Conservation (phyloP, 92 coral and sea anemone species). For the Phenganax marumi region DNA sequence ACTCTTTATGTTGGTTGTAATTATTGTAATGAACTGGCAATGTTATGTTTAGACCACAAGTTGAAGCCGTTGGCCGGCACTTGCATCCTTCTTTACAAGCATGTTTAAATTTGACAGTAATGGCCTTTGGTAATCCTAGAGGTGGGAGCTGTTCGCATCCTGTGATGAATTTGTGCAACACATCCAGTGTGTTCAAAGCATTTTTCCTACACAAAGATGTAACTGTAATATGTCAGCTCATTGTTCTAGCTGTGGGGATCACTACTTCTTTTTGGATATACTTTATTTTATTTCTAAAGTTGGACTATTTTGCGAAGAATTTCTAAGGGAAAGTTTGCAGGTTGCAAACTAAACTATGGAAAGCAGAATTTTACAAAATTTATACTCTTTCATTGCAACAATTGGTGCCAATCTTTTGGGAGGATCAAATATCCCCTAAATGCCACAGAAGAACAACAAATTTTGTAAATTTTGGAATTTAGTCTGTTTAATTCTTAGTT, state of each 20-base stretch:
- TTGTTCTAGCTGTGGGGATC: not conserved
- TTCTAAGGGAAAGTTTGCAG: too few relatives aligned
- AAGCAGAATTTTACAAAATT: too few relatives aligned
- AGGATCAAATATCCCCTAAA: too few relatives aligned
- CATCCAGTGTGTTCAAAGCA: conserved; percentile 14
- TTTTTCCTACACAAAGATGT: conserved; percentile 10
- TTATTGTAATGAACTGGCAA: conserved; percentile 53
- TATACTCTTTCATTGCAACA: too few relatives aligned
- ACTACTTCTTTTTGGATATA: too few relatives aligned
- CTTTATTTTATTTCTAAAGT: too few relatives aligned
- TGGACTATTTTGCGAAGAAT: too few relatives aligned
- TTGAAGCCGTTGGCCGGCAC: conserved; percentile 61
- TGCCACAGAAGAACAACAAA: too few relatives aligned
- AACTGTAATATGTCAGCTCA: not conserved
- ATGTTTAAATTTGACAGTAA: conserved; percentile 48
- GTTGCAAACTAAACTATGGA: too few relatives aligned
- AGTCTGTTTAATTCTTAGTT: too few relatives aligned
- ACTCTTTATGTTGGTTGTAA: conserved; percentile 43
- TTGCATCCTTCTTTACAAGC: conserved; percentile 51
- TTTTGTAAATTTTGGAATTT: too few relatives aligned
- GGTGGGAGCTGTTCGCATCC: conserved; percentile 51
- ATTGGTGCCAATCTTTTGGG: too few relatives aligned
- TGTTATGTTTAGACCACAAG: conserved; percentile 49
- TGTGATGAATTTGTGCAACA: conserved; percentile 45
- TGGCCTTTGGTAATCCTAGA: conserved; percentile 49